Base-by-base conservation (phyloP, 2,888 invertebrate genomes). In the Biston betularia region DNA sequence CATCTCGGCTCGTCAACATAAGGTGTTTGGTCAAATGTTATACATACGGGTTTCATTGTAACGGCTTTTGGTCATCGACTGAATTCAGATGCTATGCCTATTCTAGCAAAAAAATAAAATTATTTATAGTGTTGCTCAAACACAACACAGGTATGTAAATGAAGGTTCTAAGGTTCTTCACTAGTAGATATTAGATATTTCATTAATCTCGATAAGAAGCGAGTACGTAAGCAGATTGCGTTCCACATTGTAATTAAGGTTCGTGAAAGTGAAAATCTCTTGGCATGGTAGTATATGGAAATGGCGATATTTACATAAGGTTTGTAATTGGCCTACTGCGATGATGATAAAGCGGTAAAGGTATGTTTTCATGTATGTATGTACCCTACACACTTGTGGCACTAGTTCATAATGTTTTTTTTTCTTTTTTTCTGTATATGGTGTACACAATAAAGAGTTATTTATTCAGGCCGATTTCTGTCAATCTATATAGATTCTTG, bases 211-310 rank as follows among this genome's bases (percentile, higher is more conserved):
- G 71, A 66, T 69, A 62, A 11, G 46, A 33, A 54, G 45, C 58
- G 54, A 54, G 15, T 53, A 58, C 61, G 52, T 52, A 63, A 61
- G 56, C 59, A 35, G 52, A 69, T 68, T 68, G 62, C 70, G 62
- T 67, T 77, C 71, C 75, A 68, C 65, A 11, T 53, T 53, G 71
- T 69, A 75, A 77, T 83, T 80, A 79, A 76, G 77, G 74, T 81
- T 77, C 64, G 77, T 77, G 81, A 86, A 85, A 86, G 86, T 82
- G 83, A 84, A 83, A 82, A 78, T 77, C 72, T 77, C 68, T 67
- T 44, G 12, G 44, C 12, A 12, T 55, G 11, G 55, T 15, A 60
- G 75, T 78, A 80, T 78, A 81, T 79, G 74, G 75, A 79, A 79
- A 77, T 77, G 68, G 73, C 71, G 70, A 72, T 69, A 79, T 81